Evolutionary conservation across 2,888 invertebrate genomes (phyloP), one percentile per base, ranked within the genome.

Genomic region (Polydesmus complanatus): DNA sequence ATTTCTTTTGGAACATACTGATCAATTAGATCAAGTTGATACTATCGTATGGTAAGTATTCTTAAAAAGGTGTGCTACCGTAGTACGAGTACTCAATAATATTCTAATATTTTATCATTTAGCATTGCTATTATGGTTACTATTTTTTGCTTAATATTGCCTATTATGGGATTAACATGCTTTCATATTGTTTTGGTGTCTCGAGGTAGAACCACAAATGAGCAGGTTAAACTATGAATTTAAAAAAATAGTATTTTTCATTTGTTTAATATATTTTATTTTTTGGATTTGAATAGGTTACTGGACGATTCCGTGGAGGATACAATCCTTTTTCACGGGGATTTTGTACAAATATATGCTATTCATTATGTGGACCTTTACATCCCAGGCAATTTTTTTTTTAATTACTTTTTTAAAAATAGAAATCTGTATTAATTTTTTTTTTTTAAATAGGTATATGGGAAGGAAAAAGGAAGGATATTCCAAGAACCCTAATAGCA

Each of bases 301-400:
- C 98, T 19, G 96, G 96, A 62, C 97, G 97, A 79, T 98, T 97
- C 79, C 91, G 94, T 72, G 94, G 94, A 60, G 97, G 95, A 49
- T 94, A 91, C 76, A 98, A 98, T 80, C 98, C 98, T 60, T 98
- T 97, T 78, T 94, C 93, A 2, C 81, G 85, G 71, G 96, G 96
- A 27, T 97, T 95, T 75, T 87, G 88, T 82, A 82, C 85, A 72
- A 98, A 98, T 77, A 94, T 95, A 77, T 89, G 89, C 74, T 89
- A 91, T 73, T 86, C 91, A 65, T 86, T 97, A 71, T 97, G 93
- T 75, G 95, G 95, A 66, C 95, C 96, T 61, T 93, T 92, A 76
- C 94, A 89, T 81, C 97, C 97, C 71, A 93, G 92, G 96, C 96
- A 78, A 60, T 66, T 64, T 62, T 5, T 54, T 8, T 26, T 3